These are phyloP conservation scores for Metallyticus violacea DNA, from an alignment of 2,888 invertebrate species.

Conservation along the genomic window DNA sequence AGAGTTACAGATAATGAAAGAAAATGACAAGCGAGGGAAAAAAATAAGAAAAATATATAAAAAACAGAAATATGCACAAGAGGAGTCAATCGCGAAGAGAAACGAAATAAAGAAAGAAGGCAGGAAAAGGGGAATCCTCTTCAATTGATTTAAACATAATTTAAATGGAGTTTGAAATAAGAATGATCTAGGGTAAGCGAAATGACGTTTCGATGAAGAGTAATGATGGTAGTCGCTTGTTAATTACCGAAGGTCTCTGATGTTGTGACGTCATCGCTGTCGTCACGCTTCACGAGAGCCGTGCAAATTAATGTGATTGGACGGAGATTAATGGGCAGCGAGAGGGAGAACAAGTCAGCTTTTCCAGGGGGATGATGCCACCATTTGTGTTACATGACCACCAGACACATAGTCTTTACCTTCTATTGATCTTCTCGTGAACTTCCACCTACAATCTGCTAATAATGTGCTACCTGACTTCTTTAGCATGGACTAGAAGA, in stretches of 20 bases:
- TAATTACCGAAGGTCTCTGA: constrained; percentile 12
- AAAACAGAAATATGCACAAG: background rate
- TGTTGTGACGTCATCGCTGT: constrained; percentile 7
- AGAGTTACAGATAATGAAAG: background rate
- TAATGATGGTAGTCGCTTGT: constrained; percentile 21
- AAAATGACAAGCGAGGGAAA: background rate
- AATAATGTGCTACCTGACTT: background rate
- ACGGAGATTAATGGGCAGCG: constrained; percentile 18
- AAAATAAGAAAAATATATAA: background rate
- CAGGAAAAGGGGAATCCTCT: background rate
- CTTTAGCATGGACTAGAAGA: background rate
- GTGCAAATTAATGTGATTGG: constrained; percentile 18
- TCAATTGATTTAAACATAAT: background rate
- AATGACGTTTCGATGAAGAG: constrained; percentile 29
- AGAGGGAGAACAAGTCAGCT: background rate
- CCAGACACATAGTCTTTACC: background rate
- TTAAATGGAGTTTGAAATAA: constrained; percentile 21
- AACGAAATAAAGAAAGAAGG: background rate
- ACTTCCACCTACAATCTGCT: background rate
- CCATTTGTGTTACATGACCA: background rate
- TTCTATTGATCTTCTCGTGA: background rate
- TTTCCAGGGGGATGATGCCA: background rate
- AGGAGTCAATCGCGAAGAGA: too few relatives aligned
- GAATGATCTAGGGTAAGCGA: constrained; percentile 13
- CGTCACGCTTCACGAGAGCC: constrained; percentile 15